Evolutionary conservation across 2,888 invertebrate genomes (phyloP).

Genomic region (Tenodera sinensis): DNA sequence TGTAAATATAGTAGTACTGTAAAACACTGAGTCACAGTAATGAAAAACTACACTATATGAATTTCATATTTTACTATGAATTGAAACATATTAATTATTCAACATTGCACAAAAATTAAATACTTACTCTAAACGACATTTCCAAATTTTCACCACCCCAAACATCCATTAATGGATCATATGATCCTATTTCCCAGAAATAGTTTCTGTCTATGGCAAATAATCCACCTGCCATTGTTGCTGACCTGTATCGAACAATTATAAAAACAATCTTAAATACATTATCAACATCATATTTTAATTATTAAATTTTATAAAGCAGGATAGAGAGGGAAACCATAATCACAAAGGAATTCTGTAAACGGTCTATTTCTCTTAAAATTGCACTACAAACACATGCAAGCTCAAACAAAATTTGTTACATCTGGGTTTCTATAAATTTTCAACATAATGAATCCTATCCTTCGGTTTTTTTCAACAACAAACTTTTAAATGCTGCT

Average conservation of each 20-base stretch:
- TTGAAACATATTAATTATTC: neutral
- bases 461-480: neutral
- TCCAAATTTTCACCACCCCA: slow-evolving; percentile 98
- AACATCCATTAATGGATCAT: slow-evolving; percentile 94
- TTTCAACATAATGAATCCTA: too few relatives aligned
- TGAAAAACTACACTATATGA: neutral
- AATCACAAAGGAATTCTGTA: too few relatives aligned
- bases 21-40: neutral
- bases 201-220: slow-evolving; percentile 90
- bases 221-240: slow-evolving; percentile 98
- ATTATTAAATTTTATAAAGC: too few relatives aligned
- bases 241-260: slow-evolving; percentile 55
- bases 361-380: too few relatives aligned
- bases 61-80: neutral
- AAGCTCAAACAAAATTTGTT: too few relatives aligned
- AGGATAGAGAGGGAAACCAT: too few relatives aligned
- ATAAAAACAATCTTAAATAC: neutral
- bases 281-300: too few relatives aligned
- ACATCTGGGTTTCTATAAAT: too few relatives aligned
- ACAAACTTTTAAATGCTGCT: neutral
- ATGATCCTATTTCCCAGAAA: slow-evolving; percentile 94
- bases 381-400: too few relatives aligned
- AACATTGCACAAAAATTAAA: neutral
- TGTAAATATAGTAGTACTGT: too few relatives aligned
- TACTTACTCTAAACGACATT: slow-evolving; percentile 88